Percentiles rank a stretch among this genome's conserved stretches.
Evolutionary conservation across 37 sponge, comb jelly and placozoan species (phyloP).

Genomic region (Geodia barretti): DNA sequence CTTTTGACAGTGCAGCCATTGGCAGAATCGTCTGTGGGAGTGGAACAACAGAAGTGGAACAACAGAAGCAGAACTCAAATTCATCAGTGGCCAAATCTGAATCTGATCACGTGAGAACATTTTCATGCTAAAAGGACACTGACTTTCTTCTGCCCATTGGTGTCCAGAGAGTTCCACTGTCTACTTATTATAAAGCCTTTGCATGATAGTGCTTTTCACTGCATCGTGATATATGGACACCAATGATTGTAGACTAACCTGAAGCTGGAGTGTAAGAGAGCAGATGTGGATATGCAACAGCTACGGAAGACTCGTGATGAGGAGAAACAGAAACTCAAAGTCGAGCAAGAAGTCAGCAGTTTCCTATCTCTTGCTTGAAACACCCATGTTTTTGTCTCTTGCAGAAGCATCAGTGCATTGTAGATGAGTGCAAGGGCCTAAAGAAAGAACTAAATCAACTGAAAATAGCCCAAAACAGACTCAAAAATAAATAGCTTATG

Average conservation of each 20-base stretch:
- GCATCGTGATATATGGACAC: neutral
- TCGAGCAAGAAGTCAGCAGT: slow-evolving; percentile 20
- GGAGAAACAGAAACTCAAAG: neutral
- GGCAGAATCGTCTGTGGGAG: neutral
- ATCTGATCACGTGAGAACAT: neutral
- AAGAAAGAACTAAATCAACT: slow-evolving; percentile 10
- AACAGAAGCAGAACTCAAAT: no score
- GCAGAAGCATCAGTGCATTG: slow-evolving; percentile 2
- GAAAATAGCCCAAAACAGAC: slow-evolving; percentile 18
- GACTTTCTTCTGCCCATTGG: neutral
- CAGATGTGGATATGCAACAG: neutral
- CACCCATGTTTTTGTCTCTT: neutral
- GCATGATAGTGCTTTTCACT: neutral
- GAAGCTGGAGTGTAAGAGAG: slow-evolving; percentile 14
- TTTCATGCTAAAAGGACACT: no score
- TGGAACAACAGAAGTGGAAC: neutral
- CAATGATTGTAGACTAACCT: slow-evolving; percentile 30
- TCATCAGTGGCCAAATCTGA: neutral
- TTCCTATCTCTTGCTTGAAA: neutral
- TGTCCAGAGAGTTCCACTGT: neutral
- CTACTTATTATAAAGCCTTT: neutral
- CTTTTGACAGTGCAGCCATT: neutral
- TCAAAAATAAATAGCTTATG: neutral
- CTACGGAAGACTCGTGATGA: slow-evolving; percentile 1
- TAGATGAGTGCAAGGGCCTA: slow-evolving; percentile 18